phyloP scores from a whole-genome alignment of 2,888 invertebrate genomes.

The Eilema griseolum region DNA sequence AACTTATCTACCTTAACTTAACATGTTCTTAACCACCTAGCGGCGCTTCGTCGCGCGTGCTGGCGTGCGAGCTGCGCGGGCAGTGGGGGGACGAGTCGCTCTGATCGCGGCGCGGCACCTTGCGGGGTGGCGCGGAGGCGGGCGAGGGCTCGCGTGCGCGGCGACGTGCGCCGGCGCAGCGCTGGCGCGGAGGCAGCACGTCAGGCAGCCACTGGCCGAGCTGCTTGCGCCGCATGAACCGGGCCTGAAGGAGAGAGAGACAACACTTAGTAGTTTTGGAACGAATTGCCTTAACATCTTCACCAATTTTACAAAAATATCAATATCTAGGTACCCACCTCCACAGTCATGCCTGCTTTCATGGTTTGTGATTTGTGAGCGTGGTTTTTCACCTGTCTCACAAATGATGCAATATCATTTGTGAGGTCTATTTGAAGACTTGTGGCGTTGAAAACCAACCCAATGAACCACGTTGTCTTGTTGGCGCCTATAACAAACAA shows the following conservation, averaged over 20 bases:
- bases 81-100: too few relatives aligned
- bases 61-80: too few relatives aligned
- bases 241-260: constrained; percentile 64
- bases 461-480: constrained; percentile 98
- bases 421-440: constrained; percentile 97
- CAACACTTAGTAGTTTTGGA: too few relatives aligned
- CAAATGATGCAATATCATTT: constrained; percentile 96
- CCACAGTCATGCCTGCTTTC: constrained; percentile 91
- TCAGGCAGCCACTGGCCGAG: constrained; percentile 53
- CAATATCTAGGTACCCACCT: constrained; percentile 68
- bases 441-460: constrained; percentile 95
- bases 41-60: too few relatives aligned
- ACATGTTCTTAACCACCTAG: too few relatives aligned
- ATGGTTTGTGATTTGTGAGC: too few relatives aligned
- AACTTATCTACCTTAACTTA: too few relatives aligned
- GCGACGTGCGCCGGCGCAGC: constrained; percentile 55
- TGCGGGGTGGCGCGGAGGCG: too few relatives aligned
- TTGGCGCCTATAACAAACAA: constrained; percentile 52
- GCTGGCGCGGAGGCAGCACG: not conserved
- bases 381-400: constrained; percentile 93
- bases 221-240: constrained; percentile 91
- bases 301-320: not conserved
- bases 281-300: too few relatives aligned
- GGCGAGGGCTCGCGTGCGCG: constrained; percentile 78
- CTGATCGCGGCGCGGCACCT: too few relatives aligned